Conservation (phyloP, 2,113 vertebrate genomes). For the Siniperca knerii region DNA sequence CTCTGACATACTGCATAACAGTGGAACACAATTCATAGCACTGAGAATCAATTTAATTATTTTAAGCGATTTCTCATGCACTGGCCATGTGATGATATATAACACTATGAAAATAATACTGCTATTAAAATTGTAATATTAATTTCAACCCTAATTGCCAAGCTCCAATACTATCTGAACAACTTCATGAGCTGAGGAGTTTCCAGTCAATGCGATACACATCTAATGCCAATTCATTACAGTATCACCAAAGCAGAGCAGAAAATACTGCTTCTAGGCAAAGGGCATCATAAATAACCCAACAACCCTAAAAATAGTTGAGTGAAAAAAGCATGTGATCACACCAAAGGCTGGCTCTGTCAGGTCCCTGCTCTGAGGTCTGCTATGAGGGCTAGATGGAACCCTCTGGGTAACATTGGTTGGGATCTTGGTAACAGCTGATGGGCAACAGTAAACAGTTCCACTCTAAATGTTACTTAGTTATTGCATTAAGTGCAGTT, state of each 20-base stretch:
- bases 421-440: constrained; percentile 11
- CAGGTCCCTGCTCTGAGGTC: constrained; percentile 50
- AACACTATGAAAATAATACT: not conserved
- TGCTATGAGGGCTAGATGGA: constrained; percentile 19
- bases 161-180: not conserved
- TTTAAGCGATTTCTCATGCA: not conserved
- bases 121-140: not conserved
- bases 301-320: constrained; percentile 67
- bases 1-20: not conserved
- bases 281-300: constrained; percentile 71
- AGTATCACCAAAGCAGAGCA: constrained; percentile 29
- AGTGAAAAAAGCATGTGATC: constrained; percentile 43
- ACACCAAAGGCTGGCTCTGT: constrained; percentile 52
- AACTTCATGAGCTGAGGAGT: not conserved
- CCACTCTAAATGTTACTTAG: not conserved
- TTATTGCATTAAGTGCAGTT: not conserved
- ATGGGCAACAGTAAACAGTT: not conserved
- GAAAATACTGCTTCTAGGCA: constrained; percentile 60
- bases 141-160: not conserved
- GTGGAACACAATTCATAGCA: not conserved
- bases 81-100: not conserved
- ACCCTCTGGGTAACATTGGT: not conserved
- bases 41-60: not conserved
- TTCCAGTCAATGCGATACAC: not conserved
- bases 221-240: constrained; percentile 11